Evolutionary conservation across 2,797 vertebrate species (phyloP).

Genomic region (Rhinella marina): DNA sequence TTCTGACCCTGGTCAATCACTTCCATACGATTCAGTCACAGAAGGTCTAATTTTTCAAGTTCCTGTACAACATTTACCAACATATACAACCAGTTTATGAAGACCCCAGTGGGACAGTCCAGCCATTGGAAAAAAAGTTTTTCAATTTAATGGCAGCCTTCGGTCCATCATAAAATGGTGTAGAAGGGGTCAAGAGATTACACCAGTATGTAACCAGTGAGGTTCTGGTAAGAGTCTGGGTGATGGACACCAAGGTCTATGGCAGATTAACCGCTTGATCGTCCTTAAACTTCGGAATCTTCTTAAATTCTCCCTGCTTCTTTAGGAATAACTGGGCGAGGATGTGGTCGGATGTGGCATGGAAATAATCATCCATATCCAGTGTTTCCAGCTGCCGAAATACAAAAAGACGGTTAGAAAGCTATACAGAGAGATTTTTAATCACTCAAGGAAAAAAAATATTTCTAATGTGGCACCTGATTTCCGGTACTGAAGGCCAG

Average conservation of each 20-base stretch:
- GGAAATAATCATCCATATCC: constrained; percentile 71
- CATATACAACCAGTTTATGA: not conserved
- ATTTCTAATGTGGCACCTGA: constrained; percentile 65
- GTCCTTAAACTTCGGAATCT: constrained; percentile 66
- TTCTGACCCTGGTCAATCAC: not conserved
- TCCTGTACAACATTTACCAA: not conserved
- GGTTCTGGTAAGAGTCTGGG: not conserved
- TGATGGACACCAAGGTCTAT: not conserved
- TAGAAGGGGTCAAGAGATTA: not conserved
- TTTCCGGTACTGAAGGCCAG: constrained; percentile 72
- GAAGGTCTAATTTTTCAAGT: not conserved
- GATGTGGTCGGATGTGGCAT: constrained; percentile 68
- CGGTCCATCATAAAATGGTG: not conserved
- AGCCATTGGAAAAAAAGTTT: not conserved
- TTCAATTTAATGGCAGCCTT: too few species aligned
- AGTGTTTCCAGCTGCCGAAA: constrained; percentile 70
- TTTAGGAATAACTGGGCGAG: constrained; percentile 74
- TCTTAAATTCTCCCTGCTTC: constrained; percentile 72
- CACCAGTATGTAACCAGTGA: not conserved
- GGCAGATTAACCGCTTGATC: constrained; percentile 66
- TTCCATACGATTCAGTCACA: not conserved
- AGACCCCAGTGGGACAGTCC: not conserved
- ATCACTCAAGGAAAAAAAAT: not conserved
- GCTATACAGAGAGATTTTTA: not conserved
- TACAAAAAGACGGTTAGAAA: not conserved